These are phyloP conservation scores for Lasioglossum oenotherae DNA, from an alignment of 2,888 invertebrate genomes.

Conservation along the genomic window DNA sequence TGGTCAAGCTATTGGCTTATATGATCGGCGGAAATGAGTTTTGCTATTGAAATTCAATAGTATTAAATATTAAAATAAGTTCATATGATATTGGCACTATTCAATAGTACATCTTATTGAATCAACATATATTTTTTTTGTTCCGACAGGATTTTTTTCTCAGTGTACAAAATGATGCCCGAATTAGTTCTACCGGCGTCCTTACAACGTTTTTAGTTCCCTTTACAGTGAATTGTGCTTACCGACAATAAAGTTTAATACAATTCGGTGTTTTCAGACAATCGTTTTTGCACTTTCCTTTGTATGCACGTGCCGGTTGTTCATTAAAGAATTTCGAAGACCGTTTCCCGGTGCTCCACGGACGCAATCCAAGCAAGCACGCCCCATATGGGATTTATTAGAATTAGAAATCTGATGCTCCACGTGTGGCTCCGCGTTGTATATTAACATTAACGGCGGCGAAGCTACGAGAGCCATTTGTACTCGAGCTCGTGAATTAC, in stretches of 20 bases:
- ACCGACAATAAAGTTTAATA: neutral
- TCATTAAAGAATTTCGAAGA: constrained; percentile 69
- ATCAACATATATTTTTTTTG: too few species aligned
- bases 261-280: neutral
- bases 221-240: neutral
- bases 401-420: constrained; percentile 80
- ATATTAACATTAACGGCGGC: constrained; percentile 80
- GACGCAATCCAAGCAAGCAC: constrained; percentile 68
- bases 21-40: too few species aligned
- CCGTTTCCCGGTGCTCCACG: constrained; percentile 64
- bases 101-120: too few species aligned
- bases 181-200: too few species aligned
- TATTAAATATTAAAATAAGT: too few species aligned
- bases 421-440: constrained; percentile 71
- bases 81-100: too few species aligned
- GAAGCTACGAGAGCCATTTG: constrained; percentile 75
- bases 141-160: too few species aligned
- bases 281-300: constrained; percentile 18
- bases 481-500: constrained; percentile 77
- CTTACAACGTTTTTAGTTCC: too few species aligned
- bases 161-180: too few species aligned
- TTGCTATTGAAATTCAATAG: too few species aligned
- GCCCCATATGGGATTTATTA: constrained; percentile 77
- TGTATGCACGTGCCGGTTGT: constrained; percentile 62
- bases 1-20: too few species aligned